Percentiles rank a stretch among this genome's conserved stretches.
phyloP scores from a whole-genome alignment of 2,797 vertebrate genomes.

The Megaceryle alcyon region DNA sequence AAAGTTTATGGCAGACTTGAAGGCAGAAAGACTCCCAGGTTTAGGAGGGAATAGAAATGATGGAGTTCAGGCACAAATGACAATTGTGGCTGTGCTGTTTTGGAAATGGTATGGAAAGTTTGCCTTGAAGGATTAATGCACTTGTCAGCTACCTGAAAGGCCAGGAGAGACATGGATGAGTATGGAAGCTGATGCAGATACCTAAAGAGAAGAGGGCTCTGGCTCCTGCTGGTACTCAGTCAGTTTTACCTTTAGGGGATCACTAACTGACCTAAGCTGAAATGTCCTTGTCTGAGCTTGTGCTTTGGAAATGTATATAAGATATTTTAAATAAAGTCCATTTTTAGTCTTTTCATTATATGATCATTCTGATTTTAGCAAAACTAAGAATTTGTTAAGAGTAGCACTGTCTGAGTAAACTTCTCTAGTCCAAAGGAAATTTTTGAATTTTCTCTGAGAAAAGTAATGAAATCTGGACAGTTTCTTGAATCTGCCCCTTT shows the following conservation, averaged over 20 bases:
- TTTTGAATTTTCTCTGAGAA: neutral
- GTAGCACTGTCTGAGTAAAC: neutral
- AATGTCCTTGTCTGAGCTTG: neutral
- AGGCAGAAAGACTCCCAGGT: neutral
- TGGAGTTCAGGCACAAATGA: neutral
- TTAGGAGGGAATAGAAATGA: neutral
- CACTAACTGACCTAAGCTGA: neutral
- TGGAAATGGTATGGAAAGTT: neutral
- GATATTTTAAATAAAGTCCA: neutral
- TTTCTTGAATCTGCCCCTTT: neutral
- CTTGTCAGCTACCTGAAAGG: neutral
- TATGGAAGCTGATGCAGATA: neutral
- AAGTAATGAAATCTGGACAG: neutral
- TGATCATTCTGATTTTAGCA: neutral
- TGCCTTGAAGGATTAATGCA: neutral
- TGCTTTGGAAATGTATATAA: neutral
- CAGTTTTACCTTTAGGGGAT: neutral
- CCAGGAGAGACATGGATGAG: neutral
- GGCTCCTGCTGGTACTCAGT: neutral
- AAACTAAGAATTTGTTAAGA: neutral
- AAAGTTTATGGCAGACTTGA: neutral
- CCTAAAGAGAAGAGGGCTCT: neutral
- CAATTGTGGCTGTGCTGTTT: accelerated
- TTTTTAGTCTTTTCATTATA: neutral
- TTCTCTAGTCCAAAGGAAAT: neutral